Base-by-base conservation (phyloP, 2,888 invertebrate species). In the Scrobipalpa atriplicella region DNA sequence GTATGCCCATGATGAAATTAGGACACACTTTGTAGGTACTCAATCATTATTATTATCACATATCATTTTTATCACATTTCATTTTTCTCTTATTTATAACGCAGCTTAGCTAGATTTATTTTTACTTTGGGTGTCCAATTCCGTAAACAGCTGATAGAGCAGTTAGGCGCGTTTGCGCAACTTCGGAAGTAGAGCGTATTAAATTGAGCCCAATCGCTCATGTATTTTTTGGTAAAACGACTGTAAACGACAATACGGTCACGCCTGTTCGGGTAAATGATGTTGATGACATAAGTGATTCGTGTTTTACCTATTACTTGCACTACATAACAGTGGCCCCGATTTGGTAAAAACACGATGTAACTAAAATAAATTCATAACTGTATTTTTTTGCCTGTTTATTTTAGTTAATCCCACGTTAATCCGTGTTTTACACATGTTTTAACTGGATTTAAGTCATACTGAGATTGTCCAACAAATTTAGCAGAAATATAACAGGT, bases 111-210 rank as follows among this genome's bases (percentile, higher is more conserved):
- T 18, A 41, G 38, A 21, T 16, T 19, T 56, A 19, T 64, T 54
- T 16, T 56, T 54, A 41, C 10, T 56, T 64, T 52, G 6, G n/a
- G 19, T 13, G 8, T n/a, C 19, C 64, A 21, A 41, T 52, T 43
- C 36, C 21, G 36, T 21, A 29, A n/a, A 54, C 41, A 41, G 29
- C 47, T 58, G 54, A 47, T 63, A 63, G 21, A 16, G 47, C 47
- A 16, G 47, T 47, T 47, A 47, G n/a, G 47, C 56, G 8, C 41
- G 43, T 47, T 58, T 66, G 43, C 66, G 63, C 58, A 66, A 64
- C 63, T 8, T 47, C 61, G 60, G 61, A 65, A 66, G 56, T 66
- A 39, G 66, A 41, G 47, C 66, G 19, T 66, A 41, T 43, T 62
- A 29, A 66, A 66, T 63, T 54, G 18, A 8, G 36, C 64, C 2